A percentile compares a stretch with the other conserved stretches of the same genome.
Evolutionary conservation across 2,113 vertebrate genomes (phyloP).

Genomic region (Mesoclemmys tuberculata): DNA sequence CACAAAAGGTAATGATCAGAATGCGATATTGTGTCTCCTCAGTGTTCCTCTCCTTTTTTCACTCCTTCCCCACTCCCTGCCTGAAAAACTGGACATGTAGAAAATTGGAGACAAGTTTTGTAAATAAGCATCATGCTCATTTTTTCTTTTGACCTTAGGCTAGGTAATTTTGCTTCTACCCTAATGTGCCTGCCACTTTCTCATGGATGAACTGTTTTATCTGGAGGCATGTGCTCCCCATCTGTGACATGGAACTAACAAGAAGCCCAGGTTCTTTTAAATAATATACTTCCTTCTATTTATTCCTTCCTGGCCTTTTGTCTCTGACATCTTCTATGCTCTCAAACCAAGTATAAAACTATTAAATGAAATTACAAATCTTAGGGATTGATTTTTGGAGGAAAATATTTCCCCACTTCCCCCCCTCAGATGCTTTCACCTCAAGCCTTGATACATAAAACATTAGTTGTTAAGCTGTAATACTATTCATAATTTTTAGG

Average conservation of each 20-base stretch:
- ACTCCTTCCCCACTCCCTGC: background rate
- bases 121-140: background rate
- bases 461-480: background rate
- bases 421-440: accelerated
- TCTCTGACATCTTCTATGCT: background rate
- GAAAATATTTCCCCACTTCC: background rate
- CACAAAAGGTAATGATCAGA: background rate
- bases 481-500: background rate
- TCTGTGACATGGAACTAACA: slow-evolving; percentile 1
- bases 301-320: background rate
- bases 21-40: background rate
- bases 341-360: background rate
- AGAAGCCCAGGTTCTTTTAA: background rate
- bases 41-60: background rate
- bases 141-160: background rate
- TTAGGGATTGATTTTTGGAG: background rate
- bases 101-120: background rate
- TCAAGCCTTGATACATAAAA: background rate
- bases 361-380: background rate
- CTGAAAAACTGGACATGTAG: slow-evolving; percentile 5
- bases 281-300: background rate
- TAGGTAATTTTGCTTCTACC: background rate
- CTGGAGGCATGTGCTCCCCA: slow-evolving; percentile 30
- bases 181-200: slow-evolving; percentile 1
- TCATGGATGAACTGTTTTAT: background rate